These are phyloP conservation scores for Xestia ashworthii DNA, from an alignment of 2,888 invertebrate species.

Conservation along the genomic window DNA sequence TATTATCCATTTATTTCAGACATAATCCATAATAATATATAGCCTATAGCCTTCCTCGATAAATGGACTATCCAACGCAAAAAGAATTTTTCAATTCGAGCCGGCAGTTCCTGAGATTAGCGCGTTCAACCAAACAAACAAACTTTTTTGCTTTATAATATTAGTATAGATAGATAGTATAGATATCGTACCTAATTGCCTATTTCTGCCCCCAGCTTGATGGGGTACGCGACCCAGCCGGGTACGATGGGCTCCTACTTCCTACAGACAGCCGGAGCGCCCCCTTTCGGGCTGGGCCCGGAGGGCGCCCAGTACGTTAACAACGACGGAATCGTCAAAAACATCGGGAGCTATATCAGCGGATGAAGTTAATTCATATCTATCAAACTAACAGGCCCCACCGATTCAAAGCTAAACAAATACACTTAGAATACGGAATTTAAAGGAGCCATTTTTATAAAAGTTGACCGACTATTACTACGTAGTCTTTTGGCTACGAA, in stretches of 20 bases:
- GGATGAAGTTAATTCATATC: not conserved
- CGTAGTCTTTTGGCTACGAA: not conserved
- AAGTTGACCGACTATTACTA: not conserved
- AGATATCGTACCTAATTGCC: not conserved
- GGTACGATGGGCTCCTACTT: conserved; percentile 60
- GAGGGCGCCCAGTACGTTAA: conserved; percentile 52
- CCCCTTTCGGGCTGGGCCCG: conserved; percentile 55
- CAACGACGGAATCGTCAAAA: conserved; percentile 48
- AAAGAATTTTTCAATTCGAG: no score
- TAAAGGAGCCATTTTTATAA: not conserved
- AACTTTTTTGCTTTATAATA: no score
- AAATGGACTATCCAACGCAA: no score
- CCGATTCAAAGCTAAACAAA: not conserved
- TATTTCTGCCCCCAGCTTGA: conserved; percentile 50
- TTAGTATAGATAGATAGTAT: no score
- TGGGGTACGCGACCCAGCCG: conserved; percentile 62
- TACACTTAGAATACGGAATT: not conserved
- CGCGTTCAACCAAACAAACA: no score
- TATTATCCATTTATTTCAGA: no score
- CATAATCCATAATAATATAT: no score
- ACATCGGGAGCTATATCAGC: conserved; percentile 18
- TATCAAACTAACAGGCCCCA: not conserved
- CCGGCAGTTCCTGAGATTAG: no score
- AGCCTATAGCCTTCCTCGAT: no score
- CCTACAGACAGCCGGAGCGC: conserved; percentile 59